Base-by-base conservation (phyloP, 2,797 vertebrate genomes). In the Sternarchorhynchus goeldii region DNA sequence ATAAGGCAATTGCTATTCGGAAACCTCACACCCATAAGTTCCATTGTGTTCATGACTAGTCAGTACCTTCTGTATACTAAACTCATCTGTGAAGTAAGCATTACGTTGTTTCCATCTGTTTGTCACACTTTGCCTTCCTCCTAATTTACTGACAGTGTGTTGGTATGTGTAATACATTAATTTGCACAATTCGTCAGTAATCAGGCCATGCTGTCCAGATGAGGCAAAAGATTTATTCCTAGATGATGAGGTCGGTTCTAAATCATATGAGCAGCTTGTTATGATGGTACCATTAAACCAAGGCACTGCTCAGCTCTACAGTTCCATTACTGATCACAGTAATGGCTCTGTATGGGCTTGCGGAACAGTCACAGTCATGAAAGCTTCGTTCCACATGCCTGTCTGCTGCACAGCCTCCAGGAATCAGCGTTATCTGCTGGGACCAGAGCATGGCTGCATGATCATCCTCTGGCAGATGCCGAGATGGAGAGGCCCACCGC, bases 91-190 rank as follows among this genome's bases (percentile, higher is more conserved):
- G 18, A 64, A 86, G n/a, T 85, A 83, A 87, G 85, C 59, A 72
- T 2, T 29, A 84, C 84, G 84, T 81, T 88, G 86, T 88, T 86
- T 84, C 82, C 83, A 88, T 85, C 85, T 87, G 84, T 87, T 89
- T 88, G 83, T 88, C 74, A 64, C 34, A 14, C 85, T 87, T 81
- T 74, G 76, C 75, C 81, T 82, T 81, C 78, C 84, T 85, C 79
- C 77, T 70, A 73, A 84, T 81, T 86, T 77, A 67, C 74, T 81
- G 66, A 80, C 81, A 68, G 82, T 81, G 41, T n/a, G 58, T 80
- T 86, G 83, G 81, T 83, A 82, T 85, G 81, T 63, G 68, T 83
- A 85, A 79, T 84, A 71, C 36, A 7, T 81, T 76, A 25, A 67
- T 81, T 79, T 86, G 55, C 41, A n/a, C 66, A 82, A 65, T 50